phyloP scores from a whole-genome alignment of 2,113 vertebrate genomes.

The Saguinus imperator region DNA sequence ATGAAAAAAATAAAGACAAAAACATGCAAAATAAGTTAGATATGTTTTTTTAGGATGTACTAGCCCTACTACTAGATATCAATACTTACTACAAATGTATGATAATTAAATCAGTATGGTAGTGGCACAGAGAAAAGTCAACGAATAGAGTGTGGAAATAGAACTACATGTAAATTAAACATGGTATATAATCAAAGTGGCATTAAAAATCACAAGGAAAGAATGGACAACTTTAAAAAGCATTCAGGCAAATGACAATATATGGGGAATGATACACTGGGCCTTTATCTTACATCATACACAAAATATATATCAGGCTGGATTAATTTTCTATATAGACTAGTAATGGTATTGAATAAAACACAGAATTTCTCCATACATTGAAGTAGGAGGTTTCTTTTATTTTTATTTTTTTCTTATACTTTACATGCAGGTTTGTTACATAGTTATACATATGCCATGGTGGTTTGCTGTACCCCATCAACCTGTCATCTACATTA shows the following conservation, averaged over 20 bases:
- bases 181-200: too few species aligned
- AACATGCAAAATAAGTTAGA: background rate
- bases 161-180: background rate
- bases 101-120: background rate
- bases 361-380: background rate
- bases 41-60: background rate
- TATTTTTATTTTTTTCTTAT: too few species aligned
- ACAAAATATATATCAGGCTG: background rate
- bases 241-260: background rate
- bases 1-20: background rate
- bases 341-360: background rate
- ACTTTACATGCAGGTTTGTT: too few species aligned
- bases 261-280: background rate
- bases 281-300: background rate
- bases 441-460: too few species aligned
- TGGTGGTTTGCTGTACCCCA: too few species aligned
- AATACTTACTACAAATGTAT: background rate
- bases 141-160: background rate
- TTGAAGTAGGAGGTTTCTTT: background rate
- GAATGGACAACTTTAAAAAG: background rate
- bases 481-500: too few species aligned
- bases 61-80: background rate
- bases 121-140: background rate
- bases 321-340: background rate
- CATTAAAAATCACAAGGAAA: background rate